Base-by-base conservation (phyloP, 2,113 vertebrate species). In the Podarcis raffonei region DNA sequence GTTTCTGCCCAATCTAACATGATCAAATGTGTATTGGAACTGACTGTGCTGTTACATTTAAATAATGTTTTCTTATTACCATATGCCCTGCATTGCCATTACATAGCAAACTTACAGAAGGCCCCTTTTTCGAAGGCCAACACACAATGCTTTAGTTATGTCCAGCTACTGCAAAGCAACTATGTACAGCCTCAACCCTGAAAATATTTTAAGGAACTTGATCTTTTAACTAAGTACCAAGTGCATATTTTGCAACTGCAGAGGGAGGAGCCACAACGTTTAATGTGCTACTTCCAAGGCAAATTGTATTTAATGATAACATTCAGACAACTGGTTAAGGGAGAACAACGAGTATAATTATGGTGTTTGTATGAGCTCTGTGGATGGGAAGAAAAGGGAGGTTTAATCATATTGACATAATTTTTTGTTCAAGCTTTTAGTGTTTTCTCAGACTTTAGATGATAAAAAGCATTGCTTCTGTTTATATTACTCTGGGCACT, bases 341-440 rank as follows among this genome's bases (percentile, higher is more conserved):
- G 81, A 85, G 77, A 89, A 81, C 15, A 92, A 87, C 80, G 0
- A 2, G 81, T 90, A 87, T 85, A 92, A 94, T 90, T 83, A n/a
- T 77, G 90, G 81, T 15, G 37, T 37, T 57, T 80, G 81, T 62
- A 86, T 92, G 84, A 88, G 90, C 74, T 35, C 42, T 32, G 35
- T 48, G 27, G 35, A 12, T 83, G n/a, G 20, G 65, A 94, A 92
- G 85, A 89, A 91, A 91, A 90, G 6, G 27, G 59, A 87, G 30
- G 89, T 94, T 96, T 93, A 89, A 90, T 95, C 81, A 81, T 88
- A 79, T 62, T 35, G 77, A 95, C 79, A 13, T 3, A 1, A 83
- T 92, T 59, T 92, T 91, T 94, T 69, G 93, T 72, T 90, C 92
- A 96, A 95, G 83, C 39, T 72, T 92, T 75, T 87, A 90, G 16